Conservation (phyloP, 1,140 invertebrate species). For the Pseudomyrmex cubaensis region DNA sequence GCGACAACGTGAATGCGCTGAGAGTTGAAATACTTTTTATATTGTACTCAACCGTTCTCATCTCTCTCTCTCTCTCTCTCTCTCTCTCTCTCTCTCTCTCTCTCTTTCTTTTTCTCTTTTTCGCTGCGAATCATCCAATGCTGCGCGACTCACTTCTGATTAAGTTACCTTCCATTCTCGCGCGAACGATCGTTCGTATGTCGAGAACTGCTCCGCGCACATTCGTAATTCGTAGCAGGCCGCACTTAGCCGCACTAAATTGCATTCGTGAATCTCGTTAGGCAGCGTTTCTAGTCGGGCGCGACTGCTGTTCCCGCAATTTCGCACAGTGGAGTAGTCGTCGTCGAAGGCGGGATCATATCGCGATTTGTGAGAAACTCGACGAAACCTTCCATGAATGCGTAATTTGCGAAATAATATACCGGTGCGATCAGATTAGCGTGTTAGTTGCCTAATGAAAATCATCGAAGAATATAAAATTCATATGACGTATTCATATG, state of each 20-base stretch:
- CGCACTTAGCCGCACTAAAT: constrained; percentile 71
- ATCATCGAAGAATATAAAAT: background rate
- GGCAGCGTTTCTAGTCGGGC: constrained; percentile 57
- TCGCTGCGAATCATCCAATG: constrained; percentile 45
- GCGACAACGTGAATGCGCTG: constrained; percentile 16
- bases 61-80: background rate
- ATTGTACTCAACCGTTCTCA: constrained; percentile 21
- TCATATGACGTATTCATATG: too few relatives aligned
- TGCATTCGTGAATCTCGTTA: constrained; percentile 72
- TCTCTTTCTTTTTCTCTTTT: background rate
- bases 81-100: too few relatives aligned
- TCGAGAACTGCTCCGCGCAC: constrained; percentile 56
- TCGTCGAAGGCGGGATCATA: constrained; percentile 54
- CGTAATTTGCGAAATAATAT: constrained; percentile 52
- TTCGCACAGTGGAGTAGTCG: constrained; percentile 38
- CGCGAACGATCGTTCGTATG: constrained; percentile 48
- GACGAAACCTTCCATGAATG: background rate
- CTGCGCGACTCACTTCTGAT: constrained; percentile 56
- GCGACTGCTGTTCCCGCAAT: constrained; percentile 59
- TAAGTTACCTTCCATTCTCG: constrained; percentile 66
- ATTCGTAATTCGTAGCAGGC: constrained; percentile 69
- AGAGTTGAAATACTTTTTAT: constrained; percentile 48
- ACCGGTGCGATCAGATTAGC: constrained; percentile 6
- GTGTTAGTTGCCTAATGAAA: constrained; percentile 18
- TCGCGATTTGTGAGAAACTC: constrained; percentile 58